Evolutionary conservation across 2,797 vertebrate genomes (phyloP).

Genomic region (Gadopsis marmoratus): DNA sequence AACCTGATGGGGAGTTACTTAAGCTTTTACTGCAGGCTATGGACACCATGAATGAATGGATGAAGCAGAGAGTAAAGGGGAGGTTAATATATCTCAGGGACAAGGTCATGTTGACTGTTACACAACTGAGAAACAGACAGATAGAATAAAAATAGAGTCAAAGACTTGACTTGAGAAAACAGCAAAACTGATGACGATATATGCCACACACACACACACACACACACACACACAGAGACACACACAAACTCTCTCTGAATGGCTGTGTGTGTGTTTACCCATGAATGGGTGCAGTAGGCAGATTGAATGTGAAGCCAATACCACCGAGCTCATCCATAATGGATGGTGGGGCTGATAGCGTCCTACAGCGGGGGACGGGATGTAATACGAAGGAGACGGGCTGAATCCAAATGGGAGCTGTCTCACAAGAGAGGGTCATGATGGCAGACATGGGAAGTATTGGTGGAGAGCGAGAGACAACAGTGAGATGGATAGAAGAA

Average conservation of each 20-base stretch:
- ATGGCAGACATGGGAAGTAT: conserved; percentile 1
- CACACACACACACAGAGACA: not conserved
- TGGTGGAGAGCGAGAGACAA: not conserved
- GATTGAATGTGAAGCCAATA: conserved; percentile 56
- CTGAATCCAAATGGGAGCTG: conserved; percentile 28
- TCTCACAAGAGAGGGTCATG: not conserved
- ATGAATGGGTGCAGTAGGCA: conserved; percentile 59
- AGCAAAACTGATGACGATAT: conserved; percentile 10
- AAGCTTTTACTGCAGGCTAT: conserved; percentile 59
- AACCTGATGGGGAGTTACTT: conserved; percentile 39
- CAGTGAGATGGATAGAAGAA: conserved; percentile 31
- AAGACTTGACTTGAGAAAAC: conserved; percentile 36
- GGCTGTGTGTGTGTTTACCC: conserved; percentile 44
- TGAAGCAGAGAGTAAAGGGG: conserved; percentile 1
- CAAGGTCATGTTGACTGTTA: conserved; percentile 44
- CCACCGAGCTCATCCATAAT: conserved; percentile 68
- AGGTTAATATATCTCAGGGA: conserved; percentile 29
- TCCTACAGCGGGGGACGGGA: conserved; percentile 32
- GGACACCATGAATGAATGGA: conserved; percentile 35
- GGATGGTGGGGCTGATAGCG: conserved; percentile 45
- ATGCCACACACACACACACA: not conserved
- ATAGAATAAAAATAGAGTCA: conserved; percentile 40
- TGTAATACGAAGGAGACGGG: conserved; percentile 27
- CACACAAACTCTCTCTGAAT: conserved; percentile 21
- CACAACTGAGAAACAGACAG: conserved; percentile 42